Conservation (phyloP, 2,113 vertebrate species). For the Ictidomys tridecemlineatus region DNA sequence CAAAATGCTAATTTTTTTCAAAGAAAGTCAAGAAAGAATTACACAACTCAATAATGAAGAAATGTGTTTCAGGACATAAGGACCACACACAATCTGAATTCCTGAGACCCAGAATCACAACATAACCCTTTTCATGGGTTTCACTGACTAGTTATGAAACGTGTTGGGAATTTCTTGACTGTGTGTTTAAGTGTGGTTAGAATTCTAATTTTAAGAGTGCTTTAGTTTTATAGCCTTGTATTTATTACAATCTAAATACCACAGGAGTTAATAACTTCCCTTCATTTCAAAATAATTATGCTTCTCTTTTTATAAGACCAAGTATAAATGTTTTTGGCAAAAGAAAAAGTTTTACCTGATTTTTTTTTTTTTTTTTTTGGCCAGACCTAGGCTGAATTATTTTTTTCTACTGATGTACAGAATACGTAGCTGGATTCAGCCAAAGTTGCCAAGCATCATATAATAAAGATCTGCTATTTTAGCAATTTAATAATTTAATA, state of each 20-base stretch:
- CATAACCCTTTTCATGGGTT: not conserved
- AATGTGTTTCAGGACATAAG: not conserved
- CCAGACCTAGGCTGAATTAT: not conserved
- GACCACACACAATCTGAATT: not conserved
- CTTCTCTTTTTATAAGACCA: slow-evolving; percentile 36
- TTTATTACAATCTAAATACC: slow-evolving; percentile 36
- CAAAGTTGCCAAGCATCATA: not conserved
- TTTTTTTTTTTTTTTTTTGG: slow-evolving; percentile 1
- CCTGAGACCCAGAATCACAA: not conserved
- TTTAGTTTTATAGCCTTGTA: not conserved
- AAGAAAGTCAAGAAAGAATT: not conserved
- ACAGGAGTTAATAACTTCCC: slow-evolving; percentile 21
- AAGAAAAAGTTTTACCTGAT: slow-evolving; percentile 26
- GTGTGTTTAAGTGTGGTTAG: not conserved
- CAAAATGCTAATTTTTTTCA: not conserved
- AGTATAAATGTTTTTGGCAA: slow-evolving; percentile 42
- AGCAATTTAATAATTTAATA: slow-evolving; percentile 16
- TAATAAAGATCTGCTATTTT: slow-evolving; percentile 14
- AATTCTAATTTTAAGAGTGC: slow-evolving; percentile 26
- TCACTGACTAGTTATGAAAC: slow-evolving; percentile 38
- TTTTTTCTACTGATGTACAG: not conserved
- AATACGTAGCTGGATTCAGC: not conserved
- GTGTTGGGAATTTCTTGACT: not conserved
- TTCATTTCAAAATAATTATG: slow-evolving; percentile 54
- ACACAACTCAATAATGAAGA: slow-evolving; percentile 12